A percentile compares a stretch with the other conserved stretches of the same genome.
phyloP scores from a whole-genome alignment of 2,113 vertebrate species.

The Lophotis ruficrista region DNA sequence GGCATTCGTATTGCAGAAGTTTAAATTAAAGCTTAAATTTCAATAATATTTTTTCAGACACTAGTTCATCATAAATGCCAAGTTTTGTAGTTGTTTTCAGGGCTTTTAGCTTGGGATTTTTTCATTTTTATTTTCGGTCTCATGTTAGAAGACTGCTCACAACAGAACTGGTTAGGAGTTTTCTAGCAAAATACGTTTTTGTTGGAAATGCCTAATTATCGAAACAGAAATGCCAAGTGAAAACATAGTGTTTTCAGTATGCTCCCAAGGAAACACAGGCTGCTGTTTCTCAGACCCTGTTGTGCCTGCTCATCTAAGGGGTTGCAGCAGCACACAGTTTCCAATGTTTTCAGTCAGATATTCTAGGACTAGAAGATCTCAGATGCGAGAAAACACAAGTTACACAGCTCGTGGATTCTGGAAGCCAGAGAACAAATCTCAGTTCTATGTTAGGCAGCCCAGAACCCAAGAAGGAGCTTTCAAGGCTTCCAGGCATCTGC shows the following conservation, averaged over 20 bases:
- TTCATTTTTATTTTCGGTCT: not conserved
- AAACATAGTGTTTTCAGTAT: not conserved
- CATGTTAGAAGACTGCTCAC: not conserved
- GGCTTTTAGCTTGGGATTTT: not conserved
- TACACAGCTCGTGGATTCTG: not conserved
- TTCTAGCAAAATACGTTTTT: not conserved
- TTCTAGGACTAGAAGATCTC: not conserved
- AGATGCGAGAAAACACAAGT: not conserved
- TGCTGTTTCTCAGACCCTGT: not conserved
- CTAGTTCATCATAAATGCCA: not conserved
- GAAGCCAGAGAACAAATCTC: not conserved
- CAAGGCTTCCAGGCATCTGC: not conserved
- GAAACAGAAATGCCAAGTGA: not conserved
- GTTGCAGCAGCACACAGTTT: rapidly evolving
- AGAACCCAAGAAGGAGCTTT: not conserved
- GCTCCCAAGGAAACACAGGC: not conserved
- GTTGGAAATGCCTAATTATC: not conserved
- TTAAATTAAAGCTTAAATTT: not conserved
- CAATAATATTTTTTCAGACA: not conserved
- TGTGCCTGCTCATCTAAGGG: not conserved
- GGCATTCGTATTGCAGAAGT: not conserved
- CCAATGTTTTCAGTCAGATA: not conserved
- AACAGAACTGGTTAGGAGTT: not conserved
- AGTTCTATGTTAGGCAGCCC: not conserved
- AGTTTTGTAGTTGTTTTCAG: not conserved